A percentile compares a stretch with the other conserved stretches of the same genome.
These are phyloP conservation scores for Heliconius hewitsoni DNA, from an alignment of 1,140 invertebrate genomes.

Conservation along the genomic window DNA sequence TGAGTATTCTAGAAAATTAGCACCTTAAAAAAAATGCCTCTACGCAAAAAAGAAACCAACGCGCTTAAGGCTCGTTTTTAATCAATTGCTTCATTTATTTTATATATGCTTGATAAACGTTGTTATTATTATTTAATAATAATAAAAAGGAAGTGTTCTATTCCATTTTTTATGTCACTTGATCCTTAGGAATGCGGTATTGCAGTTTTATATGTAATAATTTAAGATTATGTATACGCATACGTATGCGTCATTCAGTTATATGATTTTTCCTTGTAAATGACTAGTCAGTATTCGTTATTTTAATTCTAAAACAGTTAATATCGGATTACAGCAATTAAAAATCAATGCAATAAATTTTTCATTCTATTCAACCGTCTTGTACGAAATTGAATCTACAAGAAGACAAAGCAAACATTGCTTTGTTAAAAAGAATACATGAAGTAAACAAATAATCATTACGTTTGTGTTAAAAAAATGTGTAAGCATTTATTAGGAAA, in stretches of 20 bases:
- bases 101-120: too few species aligned
- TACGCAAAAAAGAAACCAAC: not conserved
- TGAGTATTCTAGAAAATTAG: not conserved
- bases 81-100: not conserved
- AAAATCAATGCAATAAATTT: not conserved
- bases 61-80: not conserved
- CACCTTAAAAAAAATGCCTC: not conserved
- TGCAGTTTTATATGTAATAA: conserved; percentile 6
- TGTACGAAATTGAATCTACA: not conserved
- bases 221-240: not conserved
- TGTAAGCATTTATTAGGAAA: not conserved
- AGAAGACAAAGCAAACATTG: not conserved
- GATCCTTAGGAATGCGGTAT: not conserved
- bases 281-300: not conserved
- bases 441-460: not conserved
- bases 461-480: not conserved
- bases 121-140: too few species aligned
- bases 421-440: conserved; percentile 5
- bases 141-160: too few species aligned
- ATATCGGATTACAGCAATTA: conserved; percentile 4
- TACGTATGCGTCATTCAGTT: not conserved
- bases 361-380: not conserved
- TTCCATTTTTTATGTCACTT: not conserved
- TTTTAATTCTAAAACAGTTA: not conserved
- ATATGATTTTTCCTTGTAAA: not conserved